Percentiles rank a stretch among this genome's conserved stretches.
These are phyloP conservation scores for Drosophila leonis DNA, from an alignment of 2,888 invertebrate genomes.

Conservation along the genomic window DNA sequence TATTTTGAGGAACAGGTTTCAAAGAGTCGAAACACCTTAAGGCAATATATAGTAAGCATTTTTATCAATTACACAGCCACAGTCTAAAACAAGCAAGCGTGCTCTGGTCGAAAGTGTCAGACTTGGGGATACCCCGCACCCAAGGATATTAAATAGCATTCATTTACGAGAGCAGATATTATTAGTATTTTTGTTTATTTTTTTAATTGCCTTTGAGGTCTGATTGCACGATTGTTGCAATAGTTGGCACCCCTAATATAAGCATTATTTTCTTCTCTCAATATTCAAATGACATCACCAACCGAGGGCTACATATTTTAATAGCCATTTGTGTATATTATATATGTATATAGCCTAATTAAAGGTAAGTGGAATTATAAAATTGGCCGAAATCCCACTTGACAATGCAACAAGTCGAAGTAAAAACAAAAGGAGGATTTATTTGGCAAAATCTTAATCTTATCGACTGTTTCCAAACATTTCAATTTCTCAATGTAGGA, in stretches of 20 bases:
- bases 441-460: slow-evolving; percentile 36
- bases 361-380: not conserved
- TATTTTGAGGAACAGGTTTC: slow-evolving; percentile 22
- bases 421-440: not conserved
- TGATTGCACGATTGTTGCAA: no score
- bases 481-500: slow-evolving; percentile 11
- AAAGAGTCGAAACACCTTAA: slow-evolving; percentile 12
- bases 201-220: no score
- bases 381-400: not conserved
- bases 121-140: not conserved
- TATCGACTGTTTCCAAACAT: slow-evolving; percentile 35
- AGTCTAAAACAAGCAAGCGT: slow-evolving; percentile 10
- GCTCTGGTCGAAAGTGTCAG: not conserved
- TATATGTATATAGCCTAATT: not conserved
- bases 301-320: no score
- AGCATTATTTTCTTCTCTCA: no score
- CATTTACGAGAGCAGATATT: not conserved
- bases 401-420: not conserved
- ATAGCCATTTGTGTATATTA: no score
- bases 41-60: slow-evolving; percentile 12
- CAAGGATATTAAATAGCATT: not conserved
- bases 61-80: slow-evolving; percentile 26
- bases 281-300: no score
- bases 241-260: no score
- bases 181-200: no score